Percentiles rank a stretch among this genome's conserved stretches.
Conservation (phyloP, 2,797 vertebrate genomes). For the Manis pentadactyla region DNA sequence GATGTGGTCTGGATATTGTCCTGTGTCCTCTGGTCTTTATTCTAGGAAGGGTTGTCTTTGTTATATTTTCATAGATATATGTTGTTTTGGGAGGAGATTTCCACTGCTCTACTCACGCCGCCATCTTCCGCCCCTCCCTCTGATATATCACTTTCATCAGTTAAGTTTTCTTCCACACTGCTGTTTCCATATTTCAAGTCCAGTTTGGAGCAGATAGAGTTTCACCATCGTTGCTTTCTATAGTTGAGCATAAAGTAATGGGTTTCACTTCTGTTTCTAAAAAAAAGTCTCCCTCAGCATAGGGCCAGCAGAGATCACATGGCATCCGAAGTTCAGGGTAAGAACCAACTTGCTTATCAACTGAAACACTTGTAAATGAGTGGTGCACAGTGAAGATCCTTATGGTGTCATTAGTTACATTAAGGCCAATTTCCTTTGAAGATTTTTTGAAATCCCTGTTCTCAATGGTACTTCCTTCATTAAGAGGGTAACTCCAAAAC, state of each 20-base stretch:
- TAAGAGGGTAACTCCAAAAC: slow-evolving; percentile 49
- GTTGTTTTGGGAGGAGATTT: no score
- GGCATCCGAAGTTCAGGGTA: background rate
- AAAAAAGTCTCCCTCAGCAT: slow-evolving; percentile 60
- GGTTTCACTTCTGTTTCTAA: slow-evolving; percentile 43
- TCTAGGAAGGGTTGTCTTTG: no score
- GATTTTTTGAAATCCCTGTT: slow-evolving; percentile 72
- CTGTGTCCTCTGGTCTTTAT: no score
- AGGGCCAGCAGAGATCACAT: slow-evolving; percentile 38
- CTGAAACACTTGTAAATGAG: background rate
- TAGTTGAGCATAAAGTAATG: slow-evolving; percentile 11
- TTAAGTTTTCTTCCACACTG: slow-evolving; percentile 51
- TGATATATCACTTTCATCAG: slow-evolving; percentile 74
- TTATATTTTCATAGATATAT: no score
- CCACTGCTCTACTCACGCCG: no score
- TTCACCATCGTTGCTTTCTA: slow-evolving; percentile 49
- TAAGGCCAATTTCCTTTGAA: slow-evolving; percentile 59
- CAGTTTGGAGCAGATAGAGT: background rate
- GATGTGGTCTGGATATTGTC: no score
- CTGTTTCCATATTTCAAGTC: slow-evolving; percentile 51
- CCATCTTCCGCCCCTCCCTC: no score
- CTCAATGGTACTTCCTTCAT: slow-evolving; percentile 46
- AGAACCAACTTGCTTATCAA: slow-evolving; percentile 29
- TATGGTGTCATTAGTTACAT: background rate
- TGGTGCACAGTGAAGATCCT: slow-evolving; percentile 49